Base-by-base conservation (phyloP, 2,888 invertebrate species). In the Eupithecia inturbata region DNA sequence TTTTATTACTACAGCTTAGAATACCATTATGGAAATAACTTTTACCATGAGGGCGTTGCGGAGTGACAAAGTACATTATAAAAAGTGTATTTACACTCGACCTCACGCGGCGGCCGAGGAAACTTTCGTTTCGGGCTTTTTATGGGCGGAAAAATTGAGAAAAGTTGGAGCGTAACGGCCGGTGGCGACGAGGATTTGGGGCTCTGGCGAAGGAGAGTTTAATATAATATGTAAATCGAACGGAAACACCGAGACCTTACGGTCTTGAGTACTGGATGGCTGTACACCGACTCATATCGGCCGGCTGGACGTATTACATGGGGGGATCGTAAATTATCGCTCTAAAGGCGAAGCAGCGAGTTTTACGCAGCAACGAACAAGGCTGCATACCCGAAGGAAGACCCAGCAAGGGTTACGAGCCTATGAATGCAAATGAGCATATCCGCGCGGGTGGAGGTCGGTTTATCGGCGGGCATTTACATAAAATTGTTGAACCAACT, bases 191-290 rank as follows among this genome's bases (percentile, higher is more conserved):
- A 88, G 87, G 87, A 87, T 85, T 86, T 85, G 88, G 88, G 90
- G 88, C 88, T 82, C 83, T 83, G 85, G 84, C 88, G 88, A 84
- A 87, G 91, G 87, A 82, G 89, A 90, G 84, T 94, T 94, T 94
- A 94, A 94, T 94, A 94, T 94, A 94, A 94, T 93, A 94, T 94
- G 94, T 91, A 94, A 94, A 94, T 94, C 91, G 91, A 91, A 92
- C 89, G 91, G 88, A 88, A 87, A 87, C 89, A 87, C 85, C 86
- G 89, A 90, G 92, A 91, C 90, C 92, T 92, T 87, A 88, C 88
- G 87, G 87, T 89, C 88, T 83, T 85, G 86, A 88, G 81, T 74
- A 78, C 78, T 86, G 85, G 88, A 89, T 86, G 85, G 87, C 88
- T 87, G 87, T 88, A 89, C 87, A 53, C 49, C 22, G 49, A 90